Base-by-base conservation (phyloP, 2,888 invertebrate genomes). In the Agapostemon virescens region DNA sequence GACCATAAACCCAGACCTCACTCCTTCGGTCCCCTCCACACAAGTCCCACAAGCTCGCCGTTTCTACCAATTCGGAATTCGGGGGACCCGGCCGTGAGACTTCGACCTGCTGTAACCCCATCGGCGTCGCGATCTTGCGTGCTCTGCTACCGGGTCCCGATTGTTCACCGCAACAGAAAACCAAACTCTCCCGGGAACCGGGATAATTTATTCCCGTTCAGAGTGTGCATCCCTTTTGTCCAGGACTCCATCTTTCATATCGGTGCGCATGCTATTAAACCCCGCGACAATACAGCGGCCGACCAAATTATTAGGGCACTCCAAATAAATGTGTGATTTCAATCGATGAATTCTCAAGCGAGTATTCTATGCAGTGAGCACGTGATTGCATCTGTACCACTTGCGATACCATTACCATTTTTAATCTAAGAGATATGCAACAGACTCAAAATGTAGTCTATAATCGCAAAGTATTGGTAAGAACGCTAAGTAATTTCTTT, bases 1-100 rank as follows among this genome's bases (percentile, higher is more conserved):
- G 79, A 78, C 87, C 85, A 90, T 88, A 89, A 89, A 87, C 88
- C 85, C 76, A 74, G 79, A 49, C 71, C 63, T 55, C 40, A n/a
- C 63, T 64, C 64, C 67, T n/a, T 52, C 15, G 30, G 11, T n/a
- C 76, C 70, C 78, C 69, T 71, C 75, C 76, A 61, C 49, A 49
- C 49, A 11, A 49, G n/a, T 49, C 49, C 49, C n/a, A 49, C 49
- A 49, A 49, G 68, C 63, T 68, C 77, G 69, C 55, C 63, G 68
- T 79, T 85, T 87, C 84, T 82, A 72, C 87, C 87, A 74, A 81
- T 78, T 84, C 82, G 84, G 82, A 78, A 81, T 82, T 74, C 85
- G 74, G 33, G 63, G 67, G 61, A 67, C 69, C 72, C 49, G 70
- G 69, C 74, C 79, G 79, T 75, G 83, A 79, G 72, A 83, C 74